Evolutionary conservation across 1,140 invertebrate genomes (phyloP).

Genomic region (Ips nitidus): DNA sequence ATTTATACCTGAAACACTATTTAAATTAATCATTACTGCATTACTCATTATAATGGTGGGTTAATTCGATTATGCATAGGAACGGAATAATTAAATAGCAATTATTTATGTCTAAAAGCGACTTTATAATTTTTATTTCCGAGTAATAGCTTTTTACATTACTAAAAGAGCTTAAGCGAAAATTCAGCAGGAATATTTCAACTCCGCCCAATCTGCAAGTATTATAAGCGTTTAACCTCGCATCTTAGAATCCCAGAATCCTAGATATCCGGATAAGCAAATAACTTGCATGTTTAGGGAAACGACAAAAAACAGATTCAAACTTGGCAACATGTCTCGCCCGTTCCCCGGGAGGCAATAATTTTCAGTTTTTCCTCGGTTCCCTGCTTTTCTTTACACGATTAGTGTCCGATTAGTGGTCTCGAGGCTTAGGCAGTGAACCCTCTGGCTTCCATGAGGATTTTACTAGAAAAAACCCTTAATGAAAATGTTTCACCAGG

Average conservation of each 20-base stretch:
- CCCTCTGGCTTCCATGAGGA: slow-evolving; percentile 5
- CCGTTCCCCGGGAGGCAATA: slow-evolving; percentile 12
- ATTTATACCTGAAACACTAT: too few species aligned
- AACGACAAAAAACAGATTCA: slow-evolving; percentile 1
- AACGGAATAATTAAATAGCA: too few species aligned
- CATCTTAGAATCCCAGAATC: background rate
- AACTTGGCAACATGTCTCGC: slow-evolving; percentile 13
- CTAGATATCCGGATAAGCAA: slow-evolving; percentile 4
- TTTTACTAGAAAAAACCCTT: slow-evolving; percentile 19
- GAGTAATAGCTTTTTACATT: too few species aligned
- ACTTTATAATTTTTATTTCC: too few species aligned
- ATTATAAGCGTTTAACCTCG: background rate
- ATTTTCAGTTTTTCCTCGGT: slow-evolving; percentile 16
- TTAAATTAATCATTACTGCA: too few species aligned
- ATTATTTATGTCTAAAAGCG: too few species aligned
- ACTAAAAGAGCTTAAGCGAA: too few species aligned
- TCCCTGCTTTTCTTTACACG: slow-evolving; percentile 19
- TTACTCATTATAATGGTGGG: too few species aligned
- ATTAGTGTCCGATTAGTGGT: slow-evolving; percentile 28
- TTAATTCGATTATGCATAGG: too few species aligned
- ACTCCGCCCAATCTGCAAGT: too few species aligned
- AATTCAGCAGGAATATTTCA: too few species aligned
- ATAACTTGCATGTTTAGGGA: slow-evolving; percentile 9
- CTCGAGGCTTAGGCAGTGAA: slow-evolving; percentile 14
- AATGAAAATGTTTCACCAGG: slow-evolving; percentile 18